Percentiles rank a stretch among this genome's conserved stretches.
These are phyloP conservation scores for Quadriops clusia DNA, from an alignment of 2,888 invertebrate species.

Conservation along the genomic window DNA sequence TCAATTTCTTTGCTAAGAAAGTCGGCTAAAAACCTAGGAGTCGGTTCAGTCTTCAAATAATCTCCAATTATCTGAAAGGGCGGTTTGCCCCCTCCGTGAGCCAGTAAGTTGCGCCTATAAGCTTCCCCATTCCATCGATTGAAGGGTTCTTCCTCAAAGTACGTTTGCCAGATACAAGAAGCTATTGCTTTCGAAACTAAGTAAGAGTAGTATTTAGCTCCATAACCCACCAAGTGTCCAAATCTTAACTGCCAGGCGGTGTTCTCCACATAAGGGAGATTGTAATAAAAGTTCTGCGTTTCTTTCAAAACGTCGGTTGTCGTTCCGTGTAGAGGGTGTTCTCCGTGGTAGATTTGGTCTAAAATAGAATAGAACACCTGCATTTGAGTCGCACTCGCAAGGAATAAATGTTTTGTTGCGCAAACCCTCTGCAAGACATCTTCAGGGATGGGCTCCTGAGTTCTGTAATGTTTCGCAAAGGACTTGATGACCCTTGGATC, in stretches of 20 bases:
- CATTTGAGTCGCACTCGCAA: slow-evolving; percentile 74
- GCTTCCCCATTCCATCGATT: slow-evolving; percentile 64
- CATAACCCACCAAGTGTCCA: slow-evolving; percentile 94
- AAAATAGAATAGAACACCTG: slow-evolving; percentile 72
- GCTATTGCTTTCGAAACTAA: slow-evolving; percentile 88
- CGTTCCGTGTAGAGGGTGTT: slow-evolving; percentile 38
- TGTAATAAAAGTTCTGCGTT: slow-evolving; percentile 72
- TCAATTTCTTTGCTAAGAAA: slow-evolving; percentile 70
- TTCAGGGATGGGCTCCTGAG: slow-evolving; percentile 71
- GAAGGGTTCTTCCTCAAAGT: slow-evolving; percentile 71
- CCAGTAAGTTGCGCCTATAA: slow-evolving; percentile 64
- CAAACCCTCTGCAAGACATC: slow-evolving; percentile 69
- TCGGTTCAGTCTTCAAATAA: slow-evolving; percentile 65
- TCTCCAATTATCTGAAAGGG: slow-evolving; percentile 66
- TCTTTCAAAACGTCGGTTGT: slow-evolving; percentile 66
- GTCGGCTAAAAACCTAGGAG: slow-evolving; percentile 62
- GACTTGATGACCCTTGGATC: slow-evolving; percentile 73
- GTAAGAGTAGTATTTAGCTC: slow-evolving; percentile 98
- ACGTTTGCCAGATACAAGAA: slow-evolving; percentile 82
- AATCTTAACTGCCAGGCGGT: slow-evolving; percentile 97
- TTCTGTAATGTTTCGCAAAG: slow-evolving; percentile 86
- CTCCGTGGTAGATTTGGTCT: slow-evolving; percentile 80
- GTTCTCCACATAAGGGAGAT: slow-evolving; percentile 73
- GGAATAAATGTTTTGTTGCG: slow-evolving; percentile 75
- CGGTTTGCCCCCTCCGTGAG: slow-evolving; percentile 80